Evolutionary conservation across 2,797 vertebrate species (phyloP).

Genomic region (Propithecus deckenii): DNA sequence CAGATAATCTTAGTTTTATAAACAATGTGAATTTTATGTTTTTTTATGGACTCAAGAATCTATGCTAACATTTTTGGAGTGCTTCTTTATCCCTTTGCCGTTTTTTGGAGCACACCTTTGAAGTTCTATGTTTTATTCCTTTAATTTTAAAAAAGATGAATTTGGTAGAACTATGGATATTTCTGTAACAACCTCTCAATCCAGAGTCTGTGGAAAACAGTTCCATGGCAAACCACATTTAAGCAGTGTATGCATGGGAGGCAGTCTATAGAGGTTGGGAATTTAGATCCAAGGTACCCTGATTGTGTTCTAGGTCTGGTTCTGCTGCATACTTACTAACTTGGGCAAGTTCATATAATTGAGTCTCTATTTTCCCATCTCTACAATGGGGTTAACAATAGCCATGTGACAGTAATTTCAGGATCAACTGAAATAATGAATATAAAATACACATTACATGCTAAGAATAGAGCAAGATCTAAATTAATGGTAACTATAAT

Average conservation of each 20-base stretch:
- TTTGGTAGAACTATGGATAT: background rate
- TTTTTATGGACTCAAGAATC: background rate
- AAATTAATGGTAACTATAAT: background rate
- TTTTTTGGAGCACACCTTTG: background rate
- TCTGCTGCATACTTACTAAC: background rate
- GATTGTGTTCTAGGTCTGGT: background rate
- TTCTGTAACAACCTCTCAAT: background rate
- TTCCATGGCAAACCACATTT: background rate
- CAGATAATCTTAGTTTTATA: background rate
- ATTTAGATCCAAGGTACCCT: background rate
- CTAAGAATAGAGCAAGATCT: background rate
- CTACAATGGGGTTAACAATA: background rate
- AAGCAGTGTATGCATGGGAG: background rate
- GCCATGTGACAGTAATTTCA: background rate
- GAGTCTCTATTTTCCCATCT: background rate
- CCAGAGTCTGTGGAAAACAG: background rate
- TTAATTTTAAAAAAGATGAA: constrained; percentile 18
- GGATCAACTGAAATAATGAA: background rate
- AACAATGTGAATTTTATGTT: background rate
- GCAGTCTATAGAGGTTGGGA: background rate
- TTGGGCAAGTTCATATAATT: background rate
- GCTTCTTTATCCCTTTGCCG: background rate
- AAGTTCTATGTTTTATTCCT: background rate
- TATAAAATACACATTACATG: background rate
- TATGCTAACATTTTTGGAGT: background rate